Percentiles rank a stretch among this genome's conserved stretches.
phyloP scores from a whole-genome alignment of 2,113 vertebrate species.

The Casuarius casuarius region DNA sequence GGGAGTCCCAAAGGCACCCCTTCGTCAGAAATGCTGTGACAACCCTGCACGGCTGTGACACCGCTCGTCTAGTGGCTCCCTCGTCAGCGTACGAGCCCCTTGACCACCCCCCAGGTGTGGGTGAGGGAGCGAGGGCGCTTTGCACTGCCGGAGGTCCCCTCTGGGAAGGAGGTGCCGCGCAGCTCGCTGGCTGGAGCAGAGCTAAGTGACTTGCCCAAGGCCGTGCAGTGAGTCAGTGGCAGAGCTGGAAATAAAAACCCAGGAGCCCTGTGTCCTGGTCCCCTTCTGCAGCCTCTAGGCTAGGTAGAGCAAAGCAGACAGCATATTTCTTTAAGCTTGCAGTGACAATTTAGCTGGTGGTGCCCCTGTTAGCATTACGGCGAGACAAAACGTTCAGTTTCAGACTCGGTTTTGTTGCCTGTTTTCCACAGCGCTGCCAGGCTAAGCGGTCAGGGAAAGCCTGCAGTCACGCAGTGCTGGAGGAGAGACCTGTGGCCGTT shows the following conservation, averaged over 20 bases:
- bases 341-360: background rate
- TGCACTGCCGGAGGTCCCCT: background rate
- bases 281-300: background rate
- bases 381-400: background rate
- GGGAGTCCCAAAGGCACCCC: background rate
- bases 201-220: background rate
- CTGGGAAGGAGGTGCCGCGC: too few relatives aligned
- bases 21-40: background rate
- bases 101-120: too few relatives aligned
- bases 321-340: background rate
- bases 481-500: background rate
- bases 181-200: too few relatives aligned
- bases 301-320: background rate
- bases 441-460: background rate
- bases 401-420: background rate
- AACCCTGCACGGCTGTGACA: background rate
- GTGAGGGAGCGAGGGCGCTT: too few relatives aligned
- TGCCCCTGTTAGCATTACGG: background rate
- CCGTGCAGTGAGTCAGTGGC: background rate
- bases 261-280: background rate
- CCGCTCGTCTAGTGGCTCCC: background rate
- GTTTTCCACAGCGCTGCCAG: background rate
- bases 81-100: too few relatives aligned
- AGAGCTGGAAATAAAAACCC: background rate
- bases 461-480: background rate